Conservation (phyloP, 2,797 vertebrate species). For the Pantherophis vulpinus region DNA sequence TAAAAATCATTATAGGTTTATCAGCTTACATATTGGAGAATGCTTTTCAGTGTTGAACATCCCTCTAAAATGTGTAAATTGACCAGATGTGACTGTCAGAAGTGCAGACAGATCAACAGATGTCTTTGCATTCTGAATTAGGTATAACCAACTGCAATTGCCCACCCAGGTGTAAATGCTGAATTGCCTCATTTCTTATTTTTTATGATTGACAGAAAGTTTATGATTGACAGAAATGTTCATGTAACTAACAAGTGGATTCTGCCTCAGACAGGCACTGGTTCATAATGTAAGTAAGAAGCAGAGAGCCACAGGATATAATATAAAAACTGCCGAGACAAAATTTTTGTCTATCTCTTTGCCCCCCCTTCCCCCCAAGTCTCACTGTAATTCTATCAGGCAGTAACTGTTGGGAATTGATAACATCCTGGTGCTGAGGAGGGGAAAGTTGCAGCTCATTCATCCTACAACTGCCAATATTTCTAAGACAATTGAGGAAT, state of each 20-base stretch:
- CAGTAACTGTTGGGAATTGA: neutral
- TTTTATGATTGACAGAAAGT: neutral
- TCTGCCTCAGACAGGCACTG: neutral
- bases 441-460: neutral
- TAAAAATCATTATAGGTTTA: conserved; percentile 29
- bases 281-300: conserved; percentile 20
- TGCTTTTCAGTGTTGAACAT: conserved; percentile 24
- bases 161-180: neutral
- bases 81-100: conserved; percentile 30
- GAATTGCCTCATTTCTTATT: conserved; percentile 2
- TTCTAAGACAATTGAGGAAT: neutral
- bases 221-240: conserved; percentile 13
- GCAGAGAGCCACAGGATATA: neutral
- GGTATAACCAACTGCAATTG: neutral
- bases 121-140: conserved; percentile 34
- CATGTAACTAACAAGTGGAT: neutral
- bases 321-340: neutral
- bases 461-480: neutral
- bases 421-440: neutral
- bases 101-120: conserved; percentile 24
- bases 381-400: neutral
- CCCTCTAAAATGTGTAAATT: conserved; percentile 21
- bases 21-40: conserved; percentile 20
- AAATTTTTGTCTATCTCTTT: neutral
- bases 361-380: neutral